A percentile compares a stretch with the other conserved stretches of the same genome.
phyloP scores from a whole-genome alignment of 2,797 vertebrate species.

The Tiaroga cobitis region DNA sequence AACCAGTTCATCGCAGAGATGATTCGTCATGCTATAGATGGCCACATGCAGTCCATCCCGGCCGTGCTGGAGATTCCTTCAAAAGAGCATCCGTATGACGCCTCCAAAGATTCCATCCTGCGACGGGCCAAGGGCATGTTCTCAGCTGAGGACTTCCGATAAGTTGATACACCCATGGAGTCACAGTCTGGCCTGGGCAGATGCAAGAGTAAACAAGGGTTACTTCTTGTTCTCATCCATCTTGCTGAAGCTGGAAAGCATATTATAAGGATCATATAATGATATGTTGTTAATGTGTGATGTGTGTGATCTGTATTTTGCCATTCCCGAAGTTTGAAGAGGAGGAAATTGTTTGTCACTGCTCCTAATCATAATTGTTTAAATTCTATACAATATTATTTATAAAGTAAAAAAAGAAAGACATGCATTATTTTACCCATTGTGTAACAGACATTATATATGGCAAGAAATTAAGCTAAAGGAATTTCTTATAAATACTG shows the following conservation, averaged over 20 bases:
- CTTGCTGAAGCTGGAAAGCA: neutral
- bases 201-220: neutral
- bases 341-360: neutral
- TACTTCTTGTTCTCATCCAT: neutral
- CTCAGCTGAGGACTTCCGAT: conserved; percentile 89
- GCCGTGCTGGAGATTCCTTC: conserved; percentile 94
- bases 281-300: conserved; percentile 7
- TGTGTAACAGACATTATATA: conserved; percentile 1
- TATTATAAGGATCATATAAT: conserved; percentile 13
- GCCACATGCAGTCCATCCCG: conserved; percentile 88
- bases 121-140: conserved; percentile 94
- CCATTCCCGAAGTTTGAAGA: neutral
- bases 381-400: neutral
- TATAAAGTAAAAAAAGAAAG: neutral
- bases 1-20: conserved; percentile 96
- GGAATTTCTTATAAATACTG: neutral
- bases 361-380: conserved; percentile 4
- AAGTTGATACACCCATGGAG: conserved; percentile 49
- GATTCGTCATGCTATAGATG: conserved; percentile 93
- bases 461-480: neutral
- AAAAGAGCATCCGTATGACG: conserved; percentile 95
- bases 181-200: neutral
- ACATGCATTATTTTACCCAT: neutral
- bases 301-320: neutral
- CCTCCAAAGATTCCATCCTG: conserved; percentile 93